Evolutionary conservation across 2,888 invertebrate genomes (phyloP).

Genomic region (Cenopis cana): DNA sequence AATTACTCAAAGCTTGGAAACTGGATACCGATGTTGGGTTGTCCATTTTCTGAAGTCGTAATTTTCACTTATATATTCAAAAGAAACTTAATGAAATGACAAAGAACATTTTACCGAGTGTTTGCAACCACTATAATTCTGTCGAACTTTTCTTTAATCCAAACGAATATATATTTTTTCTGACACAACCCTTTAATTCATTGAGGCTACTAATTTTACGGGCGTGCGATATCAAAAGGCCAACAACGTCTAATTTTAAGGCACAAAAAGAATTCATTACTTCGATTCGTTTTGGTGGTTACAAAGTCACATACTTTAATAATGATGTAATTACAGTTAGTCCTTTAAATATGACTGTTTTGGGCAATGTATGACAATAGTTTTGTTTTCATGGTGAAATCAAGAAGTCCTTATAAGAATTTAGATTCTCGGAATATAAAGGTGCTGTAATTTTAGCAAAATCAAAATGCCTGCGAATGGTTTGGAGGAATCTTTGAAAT

Average conservation of each 20-base stretch:
- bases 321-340: slow-evolving; percentile 3
- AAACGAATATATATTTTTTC: background rate
- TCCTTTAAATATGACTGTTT: slow-evolving; percentile 15
- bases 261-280: slow-evolving; percentile 9
- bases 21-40: too few relatives aligned
- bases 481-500: slow-evolving; percentile 29
- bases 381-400: background rate
- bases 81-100: background rate
- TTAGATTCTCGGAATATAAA: too few relatives aligned
- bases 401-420: background rate
- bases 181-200: background rate
- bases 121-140: background rate
- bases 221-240: slow-evolving; percentile 7
- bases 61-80: too few relatives aligned
- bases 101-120: background rate
- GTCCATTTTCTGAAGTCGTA: too few relatives aligned
- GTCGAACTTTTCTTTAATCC: background rate
- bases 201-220: slow-evolving; percentile 7
- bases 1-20: too few relatives aligned
- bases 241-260: slow-evolving; percentile 1
- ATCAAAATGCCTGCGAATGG: slow-evolving; percentile 24
- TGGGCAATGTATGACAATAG: background rate
- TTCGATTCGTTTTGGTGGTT: background rate
- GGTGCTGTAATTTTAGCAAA: background rate
- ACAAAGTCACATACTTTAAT: background rate